These are phyloP conservation scores for Falco peregrinus DNA, from an alignment of 2,797 vertebrate species.

Conservation along the genomic window DNA sequence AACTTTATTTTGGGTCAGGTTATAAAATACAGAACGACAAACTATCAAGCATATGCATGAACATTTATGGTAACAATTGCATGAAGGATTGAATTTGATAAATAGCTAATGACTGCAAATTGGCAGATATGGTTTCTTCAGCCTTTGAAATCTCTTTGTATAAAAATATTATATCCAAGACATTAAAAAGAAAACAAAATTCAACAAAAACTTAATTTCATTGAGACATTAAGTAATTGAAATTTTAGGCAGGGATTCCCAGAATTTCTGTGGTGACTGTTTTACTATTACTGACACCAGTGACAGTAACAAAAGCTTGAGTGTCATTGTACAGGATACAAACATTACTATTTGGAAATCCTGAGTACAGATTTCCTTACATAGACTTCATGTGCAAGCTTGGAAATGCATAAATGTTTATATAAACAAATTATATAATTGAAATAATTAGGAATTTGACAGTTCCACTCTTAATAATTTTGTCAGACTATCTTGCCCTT, in stretches of 20 bases:
- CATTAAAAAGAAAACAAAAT: background rate
- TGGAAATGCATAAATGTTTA: background rate
- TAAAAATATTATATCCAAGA: background rate
- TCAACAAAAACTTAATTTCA: background rate
- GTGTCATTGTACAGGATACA: background rate
- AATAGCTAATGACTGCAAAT: background rate
- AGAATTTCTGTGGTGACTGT: background rate
- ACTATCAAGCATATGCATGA: background rate
- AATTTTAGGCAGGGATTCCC: background rate
- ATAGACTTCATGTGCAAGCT: background rate
- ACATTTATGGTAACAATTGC: background rate
- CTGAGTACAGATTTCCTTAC: background rate
- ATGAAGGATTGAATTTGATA: background rate
- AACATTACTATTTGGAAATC: background rate
- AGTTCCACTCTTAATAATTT: background rate
- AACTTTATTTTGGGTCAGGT: background rate
- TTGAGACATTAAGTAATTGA: background rate
- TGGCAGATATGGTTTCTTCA: background rate
- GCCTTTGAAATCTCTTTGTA: background rate
- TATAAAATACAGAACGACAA: background rate
- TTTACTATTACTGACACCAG: background rate
- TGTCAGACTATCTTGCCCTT: background rate
- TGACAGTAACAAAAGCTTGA: background rate
- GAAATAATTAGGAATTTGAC: background rate
- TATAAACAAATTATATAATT: background rate